phyloP scores from a whole-genome alignment of 2,888 invertebrate genomes.

The Eilema caniola region DNA sequence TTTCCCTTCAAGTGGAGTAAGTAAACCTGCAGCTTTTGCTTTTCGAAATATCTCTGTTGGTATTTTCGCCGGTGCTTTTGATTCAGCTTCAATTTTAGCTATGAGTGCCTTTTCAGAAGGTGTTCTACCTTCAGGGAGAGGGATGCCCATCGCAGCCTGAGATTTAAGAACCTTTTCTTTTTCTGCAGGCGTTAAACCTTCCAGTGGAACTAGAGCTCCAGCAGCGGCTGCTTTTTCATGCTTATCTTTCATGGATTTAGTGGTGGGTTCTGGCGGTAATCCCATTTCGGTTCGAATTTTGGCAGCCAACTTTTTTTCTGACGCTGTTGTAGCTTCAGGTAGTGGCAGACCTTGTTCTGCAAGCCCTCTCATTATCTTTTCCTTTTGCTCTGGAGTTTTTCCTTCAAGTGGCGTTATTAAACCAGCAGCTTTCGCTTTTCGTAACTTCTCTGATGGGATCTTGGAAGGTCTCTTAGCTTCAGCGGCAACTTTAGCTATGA shows the following conservation, averaged over 20 bases:
- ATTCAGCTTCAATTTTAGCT: constrained; percentile 6
- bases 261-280: constrained; percentile 19
- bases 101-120: constrained; percentile 7
- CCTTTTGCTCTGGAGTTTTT: constrained; percentile 34
- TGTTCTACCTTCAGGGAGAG: constrained; percentile 4
- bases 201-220: background rate
- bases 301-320: constrained; percentile 29
- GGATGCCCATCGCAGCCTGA: background rate
- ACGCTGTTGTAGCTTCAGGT: constrained; percentile 19
- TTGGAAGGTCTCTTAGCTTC: constrained; percentile 3
- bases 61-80: background rate
- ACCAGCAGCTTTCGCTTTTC: constrained; percentile 46
- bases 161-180: background rate
- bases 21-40: constrained; percentile 46
- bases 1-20: constrained; percentile 43
- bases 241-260: constrained; percentile 1
- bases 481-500: background rate
- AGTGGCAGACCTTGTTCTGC: constrained; percentile 17
- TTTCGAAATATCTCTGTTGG: constrained; percentile 18
- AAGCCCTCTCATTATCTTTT: constrained; percentile 12
- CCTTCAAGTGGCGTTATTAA: constrained; percentile 41
- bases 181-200: constrained; percentile 3
- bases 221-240: constrained; percentile 12
- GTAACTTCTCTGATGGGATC: constrained; percentile 10
- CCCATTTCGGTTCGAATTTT: constrained; percentile 32